phyloP scores from a whole-genome alignment of 2,797 vertebrate species.

The Ctenosaura bakeri region DNA sequence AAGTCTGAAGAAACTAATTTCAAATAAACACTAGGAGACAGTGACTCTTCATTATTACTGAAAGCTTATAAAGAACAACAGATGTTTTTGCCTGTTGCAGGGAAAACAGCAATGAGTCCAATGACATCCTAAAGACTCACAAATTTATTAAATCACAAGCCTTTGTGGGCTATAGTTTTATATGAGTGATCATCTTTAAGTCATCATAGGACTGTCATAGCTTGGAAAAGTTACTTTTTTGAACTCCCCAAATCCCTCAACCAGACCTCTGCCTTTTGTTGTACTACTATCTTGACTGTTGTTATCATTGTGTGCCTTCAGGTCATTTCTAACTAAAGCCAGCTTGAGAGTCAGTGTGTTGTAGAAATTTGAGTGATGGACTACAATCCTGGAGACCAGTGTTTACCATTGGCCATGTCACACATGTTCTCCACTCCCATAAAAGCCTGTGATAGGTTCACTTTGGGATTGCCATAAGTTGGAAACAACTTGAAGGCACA shows the following conservation, averaged over 20 bases:
- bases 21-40: constrained; percentile 43
- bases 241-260: too few species aligned
- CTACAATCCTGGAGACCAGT: too few species aligned
- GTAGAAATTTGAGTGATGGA: too few species aligned
- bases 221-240: too few species aligned
- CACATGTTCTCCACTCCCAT: too few species aligned
- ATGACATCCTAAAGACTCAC: background rate
- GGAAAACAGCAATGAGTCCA: background rate
- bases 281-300: background rate
- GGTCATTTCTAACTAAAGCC: too few species aligned
- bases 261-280: background rate
- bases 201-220: background rate
- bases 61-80: constrained; percentile 39
- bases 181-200: background rate
- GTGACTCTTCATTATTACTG: constrained; percentile 14
- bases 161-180: background rate
- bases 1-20: constrained; percentile 57
- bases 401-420: too few species aligned
- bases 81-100: background rate
- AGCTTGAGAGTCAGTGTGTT: too few species aligned
- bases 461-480: too few species aligned
- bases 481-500: too few species aligned
- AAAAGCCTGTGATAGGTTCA: too few species aligned
- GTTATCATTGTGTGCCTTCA: too few species aligned
- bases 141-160: background rate